A percentile compares a stretch with the other conserved stretches of the same genome.
These are phyloP conservation scores for Mergus octosetaceus DNA, from an alignment of 2,797 vertebrate species.

Conservation along the genomic window DNA sequence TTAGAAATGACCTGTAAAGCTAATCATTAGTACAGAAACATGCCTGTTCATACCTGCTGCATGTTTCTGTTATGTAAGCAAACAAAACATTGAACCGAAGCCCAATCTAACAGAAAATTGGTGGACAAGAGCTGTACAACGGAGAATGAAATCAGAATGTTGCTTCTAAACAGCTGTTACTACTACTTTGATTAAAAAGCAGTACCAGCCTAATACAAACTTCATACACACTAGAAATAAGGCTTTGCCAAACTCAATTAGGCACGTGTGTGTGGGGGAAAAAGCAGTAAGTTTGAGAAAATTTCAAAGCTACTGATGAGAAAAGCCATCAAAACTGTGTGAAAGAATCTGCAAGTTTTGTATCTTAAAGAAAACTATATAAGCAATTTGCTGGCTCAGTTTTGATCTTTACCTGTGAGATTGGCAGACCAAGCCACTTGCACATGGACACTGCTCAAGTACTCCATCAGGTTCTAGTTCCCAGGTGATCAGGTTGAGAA, in stretches of 20 bases:
- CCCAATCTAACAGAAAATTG: accelerated
- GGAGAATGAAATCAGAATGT: neutral
- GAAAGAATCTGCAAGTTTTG: neutral
- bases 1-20: neutral
- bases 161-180: neutral
- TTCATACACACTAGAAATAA: neutral
- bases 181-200: neutral
- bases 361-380: neutral
- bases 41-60: neutral
- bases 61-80: neutral
- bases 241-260: neutral
- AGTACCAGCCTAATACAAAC: neutral
- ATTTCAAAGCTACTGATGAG: neutral
- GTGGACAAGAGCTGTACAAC: neutral
- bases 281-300: neutral
- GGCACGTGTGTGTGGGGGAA: neutral
- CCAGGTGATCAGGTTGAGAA: constrained; percentile 89
- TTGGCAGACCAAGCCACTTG: constrained; percentile 88
- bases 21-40: neutral
- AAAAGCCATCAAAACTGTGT: neutral
- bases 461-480: constrained; percentile 82
- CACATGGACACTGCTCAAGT: constrained; percentile 89
- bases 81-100: neutral
- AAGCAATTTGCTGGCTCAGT: neutral
- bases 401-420: constrained; percentile 82